Evolutionary conservation across 2,113 vertebrate genomes (phyloP).

Genomic region (Mystacornis crossleyi): DNA sequence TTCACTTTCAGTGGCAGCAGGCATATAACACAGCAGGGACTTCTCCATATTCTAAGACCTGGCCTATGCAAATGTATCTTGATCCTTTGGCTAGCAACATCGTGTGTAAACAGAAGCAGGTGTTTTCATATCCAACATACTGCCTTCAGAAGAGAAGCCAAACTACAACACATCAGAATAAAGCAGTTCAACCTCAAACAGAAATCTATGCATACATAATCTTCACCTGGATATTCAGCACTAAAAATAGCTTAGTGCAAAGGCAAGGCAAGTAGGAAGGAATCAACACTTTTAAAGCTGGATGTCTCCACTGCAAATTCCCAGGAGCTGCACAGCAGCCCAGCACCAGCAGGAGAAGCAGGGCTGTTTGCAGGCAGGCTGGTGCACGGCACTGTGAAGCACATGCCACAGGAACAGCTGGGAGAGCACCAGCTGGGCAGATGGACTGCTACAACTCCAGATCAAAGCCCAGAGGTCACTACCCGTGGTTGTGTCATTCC

Average conservation of each 20-base stretch:
- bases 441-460: background rate
- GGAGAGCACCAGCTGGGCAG: background rate
- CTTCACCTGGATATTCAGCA: background rate
- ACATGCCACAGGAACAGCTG: background rate
- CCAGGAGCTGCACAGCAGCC: background rate
- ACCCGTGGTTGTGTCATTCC: background rate
- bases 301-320: background rate
- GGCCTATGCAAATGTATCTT: background rate
- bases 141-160: background rate
- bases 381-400: background rate
- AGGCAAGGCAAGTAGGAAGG: background rate
- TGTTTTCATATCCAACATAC: background rate
- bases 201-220: background rate
- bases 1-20: background rate
- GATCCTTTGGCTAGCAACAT: background rate
- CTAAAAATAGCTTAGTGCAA: background rate
- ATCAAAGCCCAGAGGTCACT: background rate
- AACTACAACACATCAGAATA: background rate
- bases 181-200: background rate
- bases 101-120: background rate
- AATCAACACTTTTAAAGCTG: background rate
- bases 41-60: background rate
- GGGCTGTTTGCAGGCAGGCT: background rate
- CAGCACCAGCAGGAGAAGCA: fast-evolving
- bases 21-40: background rate